Evolutionary conservation across 2,888 invertebrate species (phyloP).

Genomic region (Iphiclides podalirius): DNA sequence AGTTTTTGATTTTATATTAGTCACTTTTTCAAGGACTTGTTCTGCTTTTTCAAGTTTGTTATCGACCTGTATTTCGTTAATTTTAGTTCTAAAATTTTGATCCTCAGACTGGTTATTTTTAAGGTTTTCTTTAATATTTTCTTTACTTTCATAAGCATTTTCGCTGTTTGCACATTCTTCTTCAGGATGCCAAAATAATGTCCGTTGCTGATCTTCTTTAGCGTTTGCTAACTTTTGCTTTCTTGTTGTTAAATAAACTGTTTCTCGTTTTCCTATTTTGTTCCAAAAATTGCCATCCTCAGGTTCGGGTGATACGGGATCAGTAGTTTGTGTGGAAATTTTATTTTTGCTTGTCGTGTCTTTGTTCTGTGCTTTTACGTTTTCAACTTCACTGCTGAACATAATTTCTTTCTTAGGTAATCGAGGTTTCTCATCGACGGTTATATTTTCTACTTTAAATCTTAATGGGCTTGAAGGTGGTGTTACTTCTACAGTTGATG

Average conservation of each 20-base stretch:
- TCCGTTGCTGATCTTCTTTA: slow-evolving; percentile 55
- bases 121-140: slow-evolving; percentile 24
- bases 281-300: slow-evolving; percentile 83
- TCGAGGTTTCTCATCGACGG: slow-evolving; percentile 78
- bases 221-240: slow-evolving; percentile 71
- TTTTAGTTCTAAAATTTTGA: slow-evolving; percentile 11
- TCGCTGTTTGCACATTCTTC: slow-evolving; percentile 28
- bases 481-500: slow-evolving; percentile 75
- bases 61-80: neutral
- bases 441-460: slow-evolving; percentile 77
- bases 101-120: slow-evolving; percentile 27
- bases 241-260: slow-evolving; percentile 80
- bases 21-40: neutral
- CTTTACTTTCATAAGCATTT: slow-evolving; percentile 18
- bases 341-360: slow-evolving; percentile 24
- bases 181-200: slow-evolving; percentile 60
- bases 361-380: neutral
- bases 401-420: slow-evolving; percentile 60
- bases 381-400: slow-evolving; percentile 51
- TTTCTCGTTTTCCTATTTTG: slow-evolving; percentile 82
- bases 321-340: slow-evolving; percentile 30
- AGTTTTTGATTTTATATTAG: neutral
- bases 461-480: slow-evolving; percentile 70
- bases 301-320: slow-evolving; percentile 55
- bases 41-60: neutral